phyloP scores from a whole-genome alignment of 2,797 vertebrate species.

The Nyctibius grandis region DNA sequence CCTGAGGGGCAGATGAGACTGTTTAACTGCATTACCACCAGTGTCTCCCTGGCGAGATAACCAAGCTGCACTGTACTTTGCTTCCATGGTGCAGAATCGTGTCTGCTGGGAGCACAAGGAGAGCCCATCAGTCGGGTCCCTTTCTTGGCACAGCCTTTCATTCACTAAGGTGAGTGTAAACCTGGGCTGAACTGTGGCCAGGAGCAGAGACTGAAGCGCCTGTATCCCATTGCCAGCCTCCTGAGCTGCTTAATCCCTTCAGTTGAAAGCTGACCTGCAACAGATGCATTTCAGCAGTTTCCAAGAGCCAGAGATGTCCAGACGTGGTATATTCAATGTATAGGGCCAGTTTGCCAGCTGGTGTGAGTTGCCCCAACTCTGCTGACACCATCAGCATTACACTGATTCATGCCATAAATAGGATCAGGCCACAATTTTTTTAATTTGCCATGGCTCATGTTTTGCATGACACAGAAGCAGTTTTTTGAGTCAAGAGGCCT shows the following conservation, averaged over 20 bases:
- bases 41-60: background rate
- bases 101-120: background rate
- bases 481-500: conserved; percentile 16
- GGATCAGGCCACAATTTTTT: background rate
- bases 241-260: conserved; percentile 34
- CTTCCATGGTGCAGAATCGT: background rate
- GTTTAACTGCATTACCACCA: background rate
- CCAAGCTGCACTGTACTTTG: background rate
- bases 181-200: conserved; percentile 9
- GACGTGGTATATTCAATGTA: background rate
- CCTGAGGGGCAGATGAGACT: background rate
- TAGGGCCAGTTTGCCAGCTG: background rate
- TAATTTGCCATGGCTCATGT: background rate
- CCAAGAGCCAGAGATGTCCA: background rate
- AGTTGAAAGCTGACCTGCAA: conserved; percentile 40
- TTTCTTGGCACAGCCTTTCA: background rate
- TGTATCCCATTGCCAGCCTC: background rate
- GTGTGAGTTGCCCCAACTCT: background rate
- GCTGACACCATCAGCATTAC: background rate
- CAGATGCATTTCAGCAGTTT: background rate
- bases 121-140: accelerated
- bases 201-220: background rate
- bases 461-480: background rate
- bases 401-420: background rate
- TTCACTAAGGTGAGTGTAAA: background rate